Evolutionary conservation across 2,113 vertebrate genomes (phyloP).

Genomic region (Xyliphius kryptos): DNA sequence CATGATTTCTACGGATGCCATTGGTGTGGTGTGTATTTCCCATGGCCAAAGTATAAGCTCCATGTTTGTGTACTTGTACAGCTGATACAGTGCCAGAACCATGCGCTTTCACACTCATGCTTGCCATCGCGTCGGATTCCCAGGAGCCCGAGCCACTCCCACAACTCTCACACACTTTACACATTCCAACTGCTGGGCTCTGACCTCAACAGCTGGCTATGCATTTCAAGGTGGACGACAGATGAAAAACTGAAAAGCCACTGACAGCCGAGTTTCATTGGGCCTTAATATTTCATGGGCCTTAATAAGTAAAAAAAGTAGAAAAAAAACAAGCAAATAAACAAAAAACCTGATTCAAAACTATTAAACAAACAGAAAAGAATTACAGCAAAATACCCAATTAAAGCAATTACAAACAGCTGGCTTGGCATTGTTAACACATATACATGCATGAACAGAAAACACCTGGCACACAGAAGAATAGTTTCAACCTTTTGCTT

Average conservation of each 20-base stretch:
- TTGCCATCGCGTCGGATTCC: conserved; percentile 27
- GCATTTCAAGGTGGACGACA: too few relatives aligned
- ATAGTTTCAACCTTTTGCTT: background rate
- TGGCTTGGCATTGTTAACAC: conserved; percentile 1
- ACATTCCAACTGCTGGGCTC: conserved; percentile 59
- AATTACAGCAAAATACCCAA: background rate
- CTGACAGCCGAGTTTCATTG: background rate
- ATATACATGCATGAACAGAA: background rate
- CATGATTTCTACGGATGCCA: conserved; percentile 16
- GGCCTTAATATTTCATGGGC: background rate
- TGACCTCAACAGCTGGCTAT: too few relatives aligned
- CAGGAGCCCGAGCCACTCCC: conserved; percentile 48
- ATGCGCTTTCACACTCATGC: conserved; percentile 32
- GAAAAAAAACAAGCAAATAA: too few relatives aligned
- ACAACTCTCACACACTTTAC: conserved; percentile 58
- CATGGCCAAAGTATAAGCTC: conserved; percentile 27
- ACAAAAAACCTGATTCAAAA: too few relatives aligned
- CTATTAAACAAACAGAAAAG: background rate
- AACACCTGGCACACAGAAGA: background rate
- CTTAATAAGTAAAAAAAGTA: too few relatives aligned
- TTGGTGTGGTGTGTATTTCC: conserved; percentile 16
- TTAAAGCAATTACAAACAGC: conserved; percentile 17
- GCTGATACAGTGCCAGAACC: conserved; percentile 16
- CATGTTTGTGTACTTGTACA: conserved; percentile 10
- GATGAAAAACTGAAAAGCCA: too few relatives aligned